phyloP scores from a whole-genome alignment of 2,113 vertebrate genomes.

The Leptobrachium ailaonicum region DNA sequence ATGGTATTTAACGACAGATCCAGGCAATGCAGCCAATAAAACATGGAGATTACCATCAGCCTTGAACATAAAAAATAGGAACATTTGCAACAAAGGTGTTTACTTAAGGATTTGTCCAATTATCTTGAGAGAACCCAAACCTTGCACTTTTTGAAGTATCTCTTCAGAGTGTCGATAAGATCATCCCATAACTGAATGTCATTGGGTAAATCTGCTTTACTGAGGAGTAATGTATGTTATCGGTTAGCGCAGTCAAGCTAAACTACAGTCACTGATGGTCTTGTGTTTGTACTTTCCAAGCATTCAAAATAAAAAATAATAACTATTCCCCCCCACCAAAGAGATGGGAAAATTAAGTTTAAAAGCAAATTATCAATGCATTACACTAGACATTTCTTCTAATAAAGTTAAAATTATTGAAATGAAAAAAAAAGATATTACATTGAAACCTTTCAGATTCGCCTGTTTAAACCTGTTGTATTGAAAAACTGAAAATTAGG shows the following conservation, averaged over 20 bases:
- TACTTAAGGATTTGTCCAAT: slow-evolving; percentile 2
- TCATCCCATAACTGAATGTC: neutral
- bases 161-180: neutral
- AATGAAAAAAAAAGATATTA: too few species aligned
- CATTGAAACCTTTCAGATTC: too few species aligned
- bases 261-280: too few species aligned
- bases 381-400: too few species aligned
- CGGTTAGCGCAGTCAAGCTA: neutral
- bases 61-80: slow-evolving; percentile 33
- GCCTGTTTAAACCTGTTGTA: too few species aligned
- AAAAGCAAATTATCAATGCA: too few species aligned
- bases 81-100: neutral
- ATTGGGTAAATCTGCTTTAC: neutral
- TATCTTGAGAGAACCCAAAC: slow-evolving; percentile 28
- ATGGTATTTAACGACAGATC: neutral
- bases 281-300: too few species aligned
- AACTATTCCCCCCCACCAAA: too few species aligned
- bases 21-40: slow-evolving; percentile 23
- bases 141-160: neutral
- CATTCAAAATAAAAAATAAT: too few species aligned
- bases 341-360: too few species aligned
- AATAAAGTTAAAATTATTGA: too few species aligned
- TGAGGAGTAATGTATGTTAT: neutral
- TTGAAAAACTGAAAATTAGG: too few species aligned
- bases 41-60: slow-evolving; percentile 19